phyloP scores from a whole-genome alignment of 2,888 invertebrate genomes.

The Pelosia muscerda region DNA sequence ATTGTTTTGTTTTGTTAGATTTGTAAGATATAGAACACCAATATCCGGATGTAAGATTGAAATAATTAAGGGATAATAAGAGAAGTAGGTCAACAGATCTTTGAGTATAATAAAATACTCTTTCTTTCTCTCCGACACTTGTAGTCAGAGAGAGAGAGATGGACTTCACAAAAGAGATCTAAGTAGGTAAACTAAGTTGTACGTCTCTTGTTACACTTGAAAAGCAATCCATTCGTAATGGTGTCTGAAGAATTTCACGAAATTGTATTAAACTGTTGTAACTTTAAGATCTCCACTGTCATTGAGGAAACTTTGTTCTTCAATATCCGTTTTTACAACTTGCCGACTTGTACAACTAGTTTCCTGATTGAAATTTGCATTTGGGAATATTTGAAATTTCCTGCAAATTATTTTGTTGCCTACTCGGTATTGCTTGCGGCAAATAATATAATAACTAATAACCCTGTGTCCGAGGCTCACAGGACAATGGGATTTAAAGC shows the following conservation, averaged over 20 bases:
- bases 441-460: neutral
- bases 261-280: constrained; percentile 38
- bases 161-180: neutral
- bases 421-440: neutral
- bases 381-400: neutral
- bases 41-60: too few relatives aligned
- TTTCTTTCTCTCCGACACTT: too few relatives aligned
- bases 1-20: too few relatives aligned
- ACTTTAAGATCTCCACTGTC: constrained; percentile 25
- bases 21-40: too few relatives aligned
- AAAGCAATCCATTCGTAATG: constrained; percentile 26
- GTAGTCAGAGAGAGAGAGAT: neutral
- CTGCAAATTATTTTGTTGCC: neutral
- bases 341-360: constrained; percentile 12
- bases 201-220: constrained; percentile 18
- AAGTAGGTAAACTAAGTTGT: neutral
- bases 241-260: constrained; percentile 22
- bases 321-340: constrained; percentile 22
- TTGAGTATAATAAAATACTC: neutral
- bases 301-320: constrained; percentile 24
- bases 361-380: constrained; percentile 13
- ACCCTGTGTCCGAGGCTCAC: neutral
- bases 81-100: neutral
- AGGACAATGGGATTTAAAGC: too few relatives aligned
- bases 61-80: too few relatives aligned